Percentiles rank a stretch among this genome's conserved stretches.
phyloP scores from a whole-genome alignment of 2,888 invertebrate species.

The Oscheius sp. region DNA sequence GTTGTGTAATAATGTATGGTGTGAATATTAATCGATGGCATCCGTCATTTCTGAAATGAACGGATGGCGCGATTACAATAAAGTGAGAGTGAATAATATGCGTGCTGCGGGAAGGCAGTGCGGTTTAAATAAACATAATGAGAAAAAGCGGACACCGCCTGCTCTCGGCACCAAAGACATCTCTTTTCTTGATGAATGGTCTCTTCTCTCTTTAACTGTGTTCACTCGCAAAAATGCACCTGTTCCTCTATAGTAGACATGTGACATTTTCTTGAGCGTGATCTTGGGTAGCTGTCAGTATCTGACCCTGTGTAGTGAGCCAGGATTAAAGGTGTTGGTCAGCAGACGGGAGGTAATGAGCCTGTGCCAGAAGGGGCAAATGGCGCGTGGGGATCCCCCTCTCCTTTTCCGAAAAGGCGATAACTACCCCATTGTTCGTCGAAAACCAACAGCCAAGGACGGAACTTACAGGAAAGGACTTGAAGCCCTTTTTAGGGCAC shows the following conservation, averaged over 20 bases:
- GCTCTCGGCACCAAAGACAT: conserved; percentile 28
- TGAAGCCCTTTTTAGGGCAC: background rate
- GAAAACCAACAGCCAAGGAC: conserved; percentile 36
- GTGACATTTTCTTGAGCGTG: background rate
- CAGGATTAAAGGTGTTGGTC: conserved; percentile 23
- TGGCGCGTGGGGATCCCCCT: conserved; percentile 34
- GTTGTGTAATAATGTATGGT: conserved; percentile 23
- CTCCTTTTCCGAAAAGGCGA: conserved; percentile 26
- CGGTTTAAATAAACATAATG: conserved; percentile 37
- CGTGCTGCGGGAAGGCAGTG: conserved; percentile 31
- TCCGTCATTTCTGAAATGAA: conserved; percentile 37
- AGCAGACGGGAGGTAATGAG: conserved; percentile 34
- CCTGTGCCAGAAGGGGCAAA: conserved; percentile 28
- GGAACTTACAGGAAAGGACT: conserved; percentile 19
- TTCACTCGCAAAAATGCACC: conserved; percentile 20
- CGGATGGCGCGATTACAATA: conserved; percentile 36
- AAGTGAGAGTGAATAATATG: conserved; percentile 35
- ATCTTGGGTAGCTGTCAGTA: background rate
- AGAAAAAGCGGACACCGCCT: conserved; percentile 33
- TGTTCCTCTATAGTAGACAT: conserved; percentile 10
- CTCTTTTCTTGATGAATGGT: conserved; percentile 6
- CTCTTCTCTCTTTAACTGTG: conserved; percentile 10
- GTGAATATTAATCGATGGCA: conserved; percentile 36
- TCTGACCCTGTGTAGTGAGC: background rate
- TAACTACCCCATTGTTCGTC: conserved; percentile 35